phyloP scores from a whole-genome alignment of 2,888 invertebrate species.

The Papilio elwesi region DNA sequence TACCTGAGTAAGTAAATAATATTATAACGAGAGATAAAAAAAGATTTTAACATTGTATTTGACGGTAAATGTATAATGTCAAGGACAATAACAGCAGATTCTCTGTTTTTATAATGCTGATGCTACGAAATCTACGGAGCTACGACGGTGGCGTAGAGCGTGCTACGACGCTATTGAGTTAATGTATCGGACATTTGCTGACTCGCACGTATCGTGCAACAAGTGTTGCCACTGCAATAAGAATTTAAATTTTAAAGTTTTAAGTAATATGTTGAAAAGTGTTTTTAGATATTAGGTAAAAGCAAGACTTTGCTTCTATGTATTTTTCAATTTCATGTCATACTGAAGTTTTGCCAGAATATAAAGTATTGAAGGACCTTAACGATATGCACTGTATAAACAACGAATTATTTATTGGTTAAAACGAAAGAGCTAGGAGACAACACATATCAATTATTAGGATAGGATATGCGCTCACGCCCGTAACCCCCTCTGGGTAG shows the following conservation, averaged over 20 bases:
- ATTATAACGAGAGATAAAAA: not conserved
- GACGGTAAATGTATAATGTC: not conserved
- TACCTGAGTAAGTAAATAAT: too few relatives aligned
- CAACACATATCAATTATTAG: too few relatives aligned
- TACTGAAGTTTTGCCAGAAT: not conserved
- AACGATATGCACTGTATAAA: not conserved
- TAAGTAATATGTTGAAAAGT: not conserved
- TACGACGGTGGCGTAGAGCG: conserved; percentile 22
- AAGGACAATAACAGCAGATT: not conserved
- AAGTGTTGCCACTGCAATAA: conserved; percentile 19
- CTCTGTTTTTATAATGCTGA: conserved; percentile 19
- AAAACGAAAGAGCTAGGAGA: too few relatives aligned
- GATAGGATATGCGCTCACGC: too few relatives aligned
- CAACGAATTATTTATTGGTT: too few relatives aligned
- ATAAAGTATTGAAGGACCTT: not conserved
- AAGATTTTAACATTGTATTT: not conserved
- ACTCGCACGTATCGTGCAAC: conserved; percentile 23
- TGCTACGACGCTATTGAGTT: conserved; percentile 21
- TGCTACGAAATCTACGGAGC: conserved; percentile 3
- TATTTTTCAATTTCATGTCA: not conserved
- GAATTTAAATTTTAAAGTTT: not conserved
- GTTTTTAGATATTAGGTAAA: not conserved
- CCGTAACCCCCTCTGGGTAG: too few relatives aligned
- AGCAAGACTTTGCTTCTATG: not conserved
- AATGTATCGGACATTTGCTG: conserved; percentile 30